Evolutionary conservation across 2,888 invertebrate species (phyloP), one percentile per base, ranked within the genome.

Genomic region (Athalia rosae): DNA sequence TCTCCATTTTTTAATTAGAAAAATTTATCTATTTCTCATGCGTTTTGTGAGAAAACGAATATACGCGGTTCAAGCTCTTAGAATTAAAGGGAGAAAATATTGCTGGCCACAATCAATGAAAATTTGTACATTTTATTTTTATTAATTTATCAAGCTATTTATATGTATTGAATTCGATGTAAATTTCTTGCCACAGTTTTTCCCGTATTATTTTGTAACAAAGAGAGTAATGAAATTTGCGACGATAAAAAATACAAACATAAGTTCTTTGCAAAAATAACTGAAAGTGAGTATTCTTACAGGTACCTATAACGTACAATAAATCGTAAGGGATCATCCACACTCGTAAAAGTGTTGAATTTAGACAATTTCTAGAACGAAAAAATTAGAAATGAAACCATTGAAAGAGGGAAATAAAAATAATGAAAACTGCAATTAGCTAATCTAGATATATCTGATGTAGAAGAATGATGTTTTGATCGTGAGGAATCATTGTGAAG

Each of bases 141-240:
- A 59, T 48, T 74, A 15, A 74, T 74, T 74, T 59, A 62, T 74
- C 62, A 59, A n/a, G 48, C 48, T 28, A 15, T 74, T 47, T 62
- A 50, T 74, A 71, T 43, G 43, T 28, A 28, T 41, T 48, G 50
- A n/a, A 50, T 48, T 47, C n/a, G 48, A n/a, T 62, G 9, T 62
- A 41, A 74, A 61, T 62, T 74, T 74, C 74, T 74, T 74, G 74
- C 74, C 74, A 74, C 74, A 74, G 8, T 45, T 13, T 4, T 50
- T 50, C 41, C 67, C 1, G 50, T 66, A 50, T 50, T 53, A 53
- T 67, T 48, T 6, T 53, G 28, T 8, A 62, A 15, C 64, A 15
- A 43, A 50, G 7, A 11, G 8, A n/a, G 13, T 7, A 3, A n/a
- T 4, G 5, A 43, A 6, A 13, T n/a, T 11, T 9, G 43, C 5